A percentile compares a stretch with the other conserved stretches of the same genome.
Conservation (phyloP, 2,888 invertebrate species). For the Erannis defoliaria region DNA sequence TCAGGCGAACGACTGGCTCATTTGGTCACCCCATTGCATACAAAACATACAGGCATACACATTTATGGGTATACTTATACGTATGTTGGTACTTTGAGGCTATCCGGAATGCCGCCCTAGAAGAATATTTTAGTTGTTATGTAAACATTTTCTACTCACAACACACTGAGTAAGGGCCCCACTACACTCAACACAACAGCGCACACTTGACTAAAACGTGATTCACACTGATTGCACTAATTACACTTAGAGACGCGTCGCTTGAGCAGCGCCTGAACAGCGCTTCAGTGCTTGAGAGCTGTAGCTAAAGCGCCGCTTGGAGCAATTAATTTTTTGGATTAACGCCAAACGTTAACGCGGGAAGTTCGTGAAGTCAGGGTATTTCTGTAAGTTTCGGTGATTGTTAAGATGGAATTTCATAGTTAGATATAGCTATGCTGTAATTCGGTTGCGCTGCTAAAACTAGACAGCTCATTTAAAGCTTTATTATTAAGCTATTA, state of each 20-base stretch:
- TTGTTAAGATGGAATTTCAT: constrained; percentile 10
- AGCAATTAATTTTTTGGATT: constrained; percentile 81
- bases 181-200: constrained; percentile 57
- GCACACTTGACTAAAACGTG: constrained; percentile 72
- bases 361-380: constrained; percentile 40
- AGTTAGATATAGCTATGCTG: neutral
- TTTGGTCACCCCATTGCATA: too few species aligned
- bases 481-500: too few species aligned
- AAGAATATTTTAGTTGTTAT: neutral
- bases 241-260: constrained; percentile 64
- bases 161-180: constrained; percentile 1
- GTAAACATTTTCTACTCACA: neutral
- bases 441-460: neutral
- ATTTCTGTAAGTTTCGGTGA: constrained; percentile 16
- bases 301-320: constrained; percentile 58
- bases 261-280: constrained; percentile 46
- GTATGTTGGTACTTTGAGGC: too few species aligned
- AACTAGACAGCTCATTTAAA: neutral
- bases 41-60: too few species aligned
- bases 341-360: constrained; percentile 65
- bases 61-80: too few species aligned
- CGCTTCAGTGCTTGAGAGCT: constrained; percentile 32
- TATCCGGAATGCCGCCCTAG: neutral
- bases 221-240: constrained; percentile 77
- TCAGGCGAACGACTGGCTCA: too few species aligned